Evolutionary conservation across 2,888 invertebrate genomes (phyloP).

Genomic region (Tiphia femorata): DNA sequence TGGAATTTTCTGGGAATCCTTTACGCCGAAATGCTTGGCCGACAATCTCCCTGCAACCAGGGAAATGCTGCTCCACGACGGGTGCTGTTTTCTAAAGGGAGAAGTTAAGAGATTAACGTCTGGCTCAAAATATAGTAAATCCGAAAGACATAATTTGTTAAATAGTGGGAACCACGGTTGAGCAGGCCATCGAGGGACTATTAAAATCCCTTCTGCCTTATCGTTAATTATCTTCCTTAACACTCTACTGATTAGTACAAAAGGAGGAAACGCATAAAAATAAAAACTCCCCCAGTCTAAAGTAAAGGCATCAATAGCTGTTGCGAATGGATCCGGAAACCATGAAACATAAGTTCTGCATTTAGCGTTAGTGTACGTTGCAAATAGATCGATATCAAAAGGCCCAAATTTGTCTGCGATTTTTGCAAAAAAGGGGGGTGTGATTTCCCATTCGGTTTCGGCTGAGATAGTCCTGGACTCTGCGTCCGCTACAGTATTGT

Average conservation of each 20-base stretch:
- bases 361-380: no score
- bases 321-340: conserved; percentile 38
- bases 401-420: no score
- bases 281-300: conserved; percentile 19
- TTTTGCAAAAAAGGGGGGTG: no score
- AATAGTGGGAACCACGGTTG: conserved; percentile 56
- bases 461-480: no score
- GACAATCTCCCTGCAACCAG: conserved; percentile 51
- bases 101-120: conserved; percentile 34
- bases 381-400: no score
- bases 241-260: conserved; percentile 52
- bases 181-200: neutral
- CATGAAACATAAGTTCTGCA: conserved; percentile 24
- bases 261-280: conserved; percentile 53
- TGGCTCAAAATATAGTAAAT: conserved; percentile 44
- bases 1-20: conserved; percentile 26
- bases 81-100: conserved; percentile 42
- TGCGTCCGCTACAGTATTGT: no score
- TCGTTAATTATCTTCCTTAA: conserved; percentile 43
- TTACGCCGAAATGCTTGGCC: conserved; percentile 30
- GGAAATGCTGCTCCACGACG: conserved; percentile 38
- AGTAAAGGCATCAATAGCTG: conserved; percentile 48
- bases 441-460: no score
- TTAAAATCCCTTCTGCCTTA: neutral
- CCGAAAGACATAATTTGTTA: conserved; percentile 8